A percentile compares a stretch with the other conserved stretches of the same genome.
phyloP scores from a whole-genome alignment of 2,797 vertebrate genomes.

The Rhinoraja longicauda region DNA sequence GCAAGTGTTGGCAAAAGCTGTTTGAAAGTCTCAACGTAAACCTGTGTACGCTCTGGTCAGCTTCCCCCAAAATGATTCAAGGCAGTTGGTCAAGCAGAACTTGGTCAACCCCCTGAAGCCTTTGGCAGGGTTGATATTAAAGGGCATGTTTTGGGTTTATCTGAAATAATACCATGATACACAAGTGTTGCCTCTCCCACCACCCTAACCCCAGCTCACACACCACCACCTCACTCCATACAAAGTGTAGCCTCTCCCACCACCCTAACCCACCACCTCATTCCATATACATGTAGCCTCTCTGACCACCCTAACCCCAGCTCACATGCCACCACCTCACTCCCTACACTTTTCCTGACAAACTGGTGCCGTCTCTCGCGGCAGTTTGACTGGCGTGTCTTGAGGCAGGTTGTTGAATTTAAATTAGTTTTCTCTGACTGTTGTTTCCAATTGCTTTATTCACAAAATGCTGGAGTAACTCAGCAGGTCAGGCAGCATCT shows the following conservation, averaged over 20 bases:
- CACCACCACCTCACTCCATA: no score
- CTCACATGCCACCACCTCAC: no score
- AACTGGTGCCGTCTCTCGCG: not conserved
- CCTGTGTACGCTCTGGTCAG: not conserved
- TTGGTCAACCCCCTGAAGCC: not conserved
- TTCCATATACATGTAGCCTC: no score
- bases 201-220: no score
- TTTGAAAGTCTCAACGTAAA: not conserved
- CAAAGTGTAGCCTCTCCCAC: no score
- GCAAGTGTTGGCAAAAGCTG: not conserved
- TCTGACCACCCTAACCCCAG: no score
- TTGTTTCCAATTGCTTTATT: not conserved
- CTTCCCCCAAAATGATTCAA: not conserved
- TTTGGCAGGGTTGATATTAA: not conserved
- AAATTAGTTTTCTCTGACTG: not conserved
- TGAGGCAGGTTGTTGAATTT: slow-evolving; percentile 3
- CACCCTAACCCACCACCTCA: no score
- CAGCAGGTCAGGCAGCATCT: no score
- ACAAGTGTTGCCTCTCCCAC: not conserved
- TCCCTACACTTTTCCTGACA: not conserved
- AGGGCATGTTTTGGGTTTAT: not conserved
- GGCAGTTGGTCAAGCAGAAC: not conserved
- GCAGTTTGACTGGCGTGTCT: not conserved
- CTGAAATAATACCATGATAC: not conserved
- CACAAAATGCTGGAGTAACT: no score